Percentiles rank a stretch among this genome's conserved stretches.
phyloP scores from a whole-genome alignment of 2,888 invertebrate species.

The Harpagoxenus sublaevis region DNA sequence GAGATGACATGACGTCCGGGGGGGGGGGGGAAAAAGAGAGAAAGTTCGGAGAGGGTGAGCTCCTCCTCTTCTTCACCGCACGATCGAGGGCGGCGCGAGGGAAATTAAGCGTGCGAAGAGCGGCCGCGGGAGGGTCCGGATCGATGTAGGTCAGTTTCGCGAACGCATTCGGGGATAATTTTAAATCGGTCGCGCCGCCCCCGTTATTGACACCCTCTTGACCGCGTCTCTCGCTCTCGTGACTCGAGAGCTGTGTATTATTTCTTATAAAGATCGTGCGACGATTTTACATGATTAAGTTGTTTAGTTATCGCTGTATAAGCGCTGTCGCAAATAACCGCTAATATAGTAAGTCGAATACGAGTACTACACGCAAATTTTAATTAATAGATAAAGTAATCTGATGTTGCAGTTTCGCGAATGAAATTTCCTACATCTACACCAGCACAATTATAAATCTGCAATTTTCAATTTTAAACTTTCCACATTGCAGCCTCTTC shows the following conservation, averaged over 20 bases:
- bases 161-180: slow-evolving; percentile 62
- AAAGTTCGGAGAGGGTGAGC: slow-evolving; percentile 25
- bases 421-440: background rate
- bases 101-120: slow-evolving; percentile 58
- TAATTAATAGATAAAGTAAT: slow-evolving; percentile 25
- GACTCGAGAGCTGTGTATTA: slow-evolving; percentile 20
- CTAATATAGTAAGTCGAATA: background rate
- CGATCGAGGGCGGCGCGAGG: slow-evolving; percentile 46
- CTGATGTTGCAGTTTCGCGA: background rate
- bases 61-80: slow-evolving; percentile 10
- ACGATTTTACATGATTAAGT: background rate
- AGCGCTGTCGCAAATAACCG: background rate
- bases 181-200: slow-evolving; percentile 46
- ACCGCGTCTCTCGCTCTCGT: slow-evolving; percentile 28
- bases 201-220: slow-evolving; percentile 28
- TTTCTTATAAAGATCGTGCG: background rate
- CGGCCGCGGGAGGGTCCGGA: slow-evolving; percentile 47
- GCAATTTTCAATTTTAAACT: slow-evolving; percentile 42
- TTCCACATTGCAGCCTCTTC: background rate
- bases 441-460: slow-evolving; percentile 6
- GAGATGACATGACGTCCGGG: slow-evolving; percentile 4
- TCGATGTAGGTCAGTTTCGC: slow-evolving; percentile 72
- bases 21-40: slow-evolving; percentile 2
- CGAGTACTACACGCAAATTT: background rate
- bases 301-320: background rate